Evolutionary conservation across 2,888 invertebrate species (phyloP), one percentile per base, ranked within the genome.

Genomic region (Blastobasis lacticolella): DNA sequence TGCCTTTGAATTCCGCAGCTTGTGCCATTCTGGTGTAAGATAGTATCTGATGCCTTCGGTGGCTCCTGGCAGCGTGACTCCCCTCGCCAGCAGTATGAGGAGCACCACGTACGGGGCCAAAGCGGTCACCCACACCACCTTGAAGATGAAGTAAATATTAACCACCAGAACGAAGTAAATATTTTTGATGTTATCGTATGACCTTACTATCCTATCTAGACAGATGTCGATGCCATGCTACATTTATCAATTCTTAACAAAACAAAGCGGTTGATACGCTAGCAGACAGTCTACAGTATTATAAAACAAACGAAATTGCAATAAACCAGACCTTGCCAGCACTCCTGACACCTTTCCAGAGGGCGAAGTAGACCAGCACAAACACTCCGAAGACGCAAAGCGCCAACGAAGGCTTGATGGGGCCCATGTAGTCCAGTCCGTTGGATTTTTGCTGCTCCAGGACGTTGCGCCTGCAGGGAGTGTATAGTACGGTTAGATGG

Each of bases 91-190:
- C 37, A 98, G 90, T 59, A 97, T 96, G 59, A 97, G 90, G 45
- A 98, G 90, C 40, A 98, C 96, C 37, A 95, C 91, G 75, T 98
- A 98, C 0, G 98, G 98, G 42, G 97, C 95, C 54, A 97, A 83
- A 4, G 98, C 98, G 36, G 98, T 98, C 54, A 98, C 93, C 97
- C 97, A 98, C 50, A 97, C 97, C 54, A 95, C 95, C 95, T 95
- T 10, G 5, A 10, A 45, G 10, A 45, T 36, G 23, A 45, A 41
- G 8, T 8, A 41, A 3, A 4, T 41, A 41, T 5, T 45, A 45
- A 5, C 45, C 8, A 75, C 9, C n/a, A 44, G 5, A 10, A 6
- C 2, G 10, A 10, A 44, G 6, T 9, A 10, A 6, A 44, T 9
- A 6, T 44, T 10, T 44, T 44, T 45, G 46, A 50, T 44, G 38